These are phyloP conservation scores for Branchinecta lynchi DNA, from an alignment of 1,140 invertebrate species.

Conservation along the genomic window DNA sequence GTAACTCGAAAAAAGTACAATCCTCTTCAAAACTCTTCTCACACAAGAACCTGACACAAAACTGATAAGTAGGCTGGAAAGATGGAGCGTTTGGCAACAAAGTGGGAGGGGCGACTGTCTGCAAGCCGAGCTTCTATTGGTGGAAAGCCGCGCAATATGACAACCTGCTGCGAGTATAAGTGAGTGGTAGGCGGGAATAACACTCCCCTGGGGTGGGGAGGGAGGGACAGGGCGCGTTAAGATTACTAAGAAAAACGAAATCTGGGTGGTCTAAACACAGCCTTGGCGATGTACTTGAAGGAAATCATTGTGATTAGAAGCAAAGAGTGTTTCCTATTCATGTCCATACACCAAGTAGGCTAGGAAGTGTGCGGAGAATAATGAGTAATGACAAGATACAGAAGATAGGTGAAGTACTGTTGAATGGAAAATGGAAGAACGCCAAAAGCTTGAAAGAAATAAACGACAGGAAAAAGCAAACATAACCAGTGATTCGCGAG, in stretches of 20 bases:
- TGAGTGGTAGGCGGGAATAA: not conserved
- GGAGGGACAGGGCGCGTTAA: not conserved
- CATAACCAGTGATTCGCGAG: no score
- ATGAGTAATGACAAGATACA: not conserved
- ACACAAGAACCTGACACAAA: not conserved
- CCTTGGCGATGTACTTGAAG: not conserved
- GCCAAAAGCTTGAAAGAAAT: no score
- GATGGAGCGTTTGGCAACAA: not conserved
- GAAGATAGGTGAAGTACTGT: no score
- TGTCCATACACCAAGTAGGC: not conserved
- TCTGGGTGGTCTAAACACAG: not conserved
- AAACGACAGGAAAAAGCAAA: no score
- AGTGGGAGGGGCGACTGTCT: not conserved
- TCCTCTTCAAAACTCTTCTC: not conserved
- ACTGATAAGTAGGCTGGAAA: constrained; percentile 8
- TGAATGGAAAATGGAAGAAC: no score
- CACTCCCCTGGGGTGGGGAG: not conserved
- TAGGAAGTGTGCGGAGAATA: not conserved
- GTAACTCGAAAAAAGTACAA: constrained; percentile 1
- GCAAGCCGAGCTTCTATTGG: not conserved
- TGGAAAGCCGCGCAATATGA: not conserved
- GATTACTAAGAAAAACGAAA: constrained; percentile 4
- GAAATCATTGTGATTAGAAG: constrained; percentile 4
- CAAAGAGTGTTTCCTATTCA: not conserved
- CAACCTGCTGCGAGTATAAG: not conserved